These are phyloP conservation scores for Montipora cactus DNA, from an alignment of 64 coral and sea anemone genomes.

Conservation along the genomic window DNA sequence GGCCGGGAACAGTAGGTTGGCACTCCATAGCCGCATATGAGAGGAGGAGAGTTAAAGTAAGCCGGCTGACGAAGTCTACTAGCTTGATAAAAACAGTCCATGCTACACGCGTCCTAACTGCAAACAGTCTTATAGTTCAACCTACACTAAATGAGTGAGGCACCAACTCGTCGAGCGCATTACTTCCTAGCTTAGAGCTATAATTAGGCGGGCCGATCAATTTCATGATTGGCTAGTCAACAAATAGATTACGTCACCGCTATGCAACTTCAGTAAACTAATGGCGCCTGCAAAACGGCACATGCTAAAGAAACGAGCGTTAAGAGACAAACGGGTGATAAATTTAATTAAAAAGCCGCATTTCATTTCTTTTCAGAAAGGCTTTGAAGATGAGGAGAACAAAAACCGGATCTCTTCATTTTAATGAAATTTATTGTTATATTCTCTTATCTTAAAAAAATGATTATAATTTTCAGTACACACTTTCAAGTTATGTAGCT, in stretches of 20 bases:
- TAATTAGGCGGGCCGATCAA: conserved; percentile 55
- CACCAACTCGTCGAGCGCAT: conserved; percentile 35
- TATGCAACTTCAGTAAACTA: conserved; percentile 30
- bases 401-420: conserved; percentile 16
- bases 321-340: conserved; percentile 34
- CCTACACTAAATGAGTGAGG: neutral
- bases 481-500: neutral
- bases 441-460: conserved; percentile 18
- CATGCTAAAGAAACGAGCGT: neutral
- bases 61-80: conserved; percentile 32
- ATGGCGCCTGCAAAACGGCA: conserved; percentile 52
- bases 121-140: conserved; percentile 4
- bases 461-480: neutral
- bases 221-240: conserved; percentile 71
- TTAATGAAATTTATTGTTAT: conserved; percentile 21
- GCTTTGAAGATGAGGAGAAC: conserved; percentile 29
- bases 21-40: conserved; percentile 59
- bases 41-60: conserved; percentile 14
- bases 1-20: conserved; percentile 44
- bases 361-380: conserved; percentile 21
- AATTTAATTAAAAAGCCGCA: conserved; percentile 41
- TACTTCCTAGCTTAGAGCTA: conserved; percentile 35
- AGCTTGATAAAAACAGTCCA: conserved; percentile 65
- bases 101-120: neutral
- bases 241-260: conserved; percentile 57